These are phyloP conservation scores for Petrophora chlorosata DNA, from an alignment of 2,888 invertebrate genomes.

Conservation along the genomic window DNA sequence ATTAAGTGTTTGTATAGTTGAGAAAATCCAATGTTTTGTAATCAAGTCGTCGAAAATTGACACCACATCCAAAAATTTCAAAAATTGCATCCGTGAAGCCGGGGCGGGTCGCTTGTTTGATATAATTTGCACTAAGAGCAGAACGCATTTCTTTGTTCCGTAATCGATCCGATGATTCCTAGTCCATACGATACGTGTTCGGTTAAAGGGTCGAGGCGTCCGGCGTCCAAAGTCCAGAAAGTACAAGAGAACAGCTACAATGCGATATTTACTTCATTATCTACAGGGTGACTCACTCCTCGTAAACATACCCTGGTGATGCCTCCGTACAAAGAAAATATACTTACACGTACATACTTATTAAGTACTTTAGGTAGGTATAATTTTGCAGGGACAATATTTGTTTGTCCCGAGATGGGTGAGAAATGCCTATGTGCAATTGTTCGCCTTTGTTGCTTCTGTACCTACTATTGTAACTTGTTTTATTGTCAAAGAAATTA, in stretches of 20 bases:
- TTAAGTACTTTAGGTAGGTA: not conserved
- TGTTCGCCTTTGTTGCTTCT: conserved; percentile 28
- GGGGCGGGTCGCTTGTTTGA: too few species aligned
- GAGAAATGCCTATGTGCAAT: conserved; percentile 25
- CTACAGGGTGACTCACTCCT: conserved; percentile 18
- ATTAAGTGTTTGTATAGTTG: too few species aligned
- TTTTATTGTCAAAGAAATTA: too few species aligned
- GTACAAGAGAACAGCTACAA: conserved; percentile 9
- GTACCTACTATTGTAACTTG: not conserved
- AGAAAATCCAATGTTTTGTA: too few species aligned
- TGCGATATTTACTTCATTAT: conserved; percentile 21
- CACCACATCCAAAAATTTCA: too few species aligned
- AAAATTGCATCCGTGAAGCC: too few species aligned
- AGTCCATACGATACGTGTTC: too few species aligned
- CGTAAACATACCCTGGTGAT: conserved; percentile 12
- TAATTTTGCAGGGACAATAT: conserved; percentile 27
- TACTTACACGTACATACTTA: not conserved
- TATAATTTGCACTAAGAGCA: too few species aligned
- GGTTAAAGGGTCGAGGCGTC: conserved; percentile 4
- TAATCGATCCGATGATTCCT: too few species aligned
- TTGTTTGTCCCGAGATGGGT: conserved; percentile 26
- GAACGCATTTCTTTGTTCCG: not conserved
- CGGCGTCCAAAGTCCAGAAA: conserved; percentile 15
- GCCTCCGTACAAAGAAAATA: conserved; percentile 22
- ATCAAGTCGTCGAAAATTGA: too few species aligned